Evolutionary conservation across 2,113 vertebrate species (phyloP).

Genomic region (Chloroceryle aenea): DNA sequence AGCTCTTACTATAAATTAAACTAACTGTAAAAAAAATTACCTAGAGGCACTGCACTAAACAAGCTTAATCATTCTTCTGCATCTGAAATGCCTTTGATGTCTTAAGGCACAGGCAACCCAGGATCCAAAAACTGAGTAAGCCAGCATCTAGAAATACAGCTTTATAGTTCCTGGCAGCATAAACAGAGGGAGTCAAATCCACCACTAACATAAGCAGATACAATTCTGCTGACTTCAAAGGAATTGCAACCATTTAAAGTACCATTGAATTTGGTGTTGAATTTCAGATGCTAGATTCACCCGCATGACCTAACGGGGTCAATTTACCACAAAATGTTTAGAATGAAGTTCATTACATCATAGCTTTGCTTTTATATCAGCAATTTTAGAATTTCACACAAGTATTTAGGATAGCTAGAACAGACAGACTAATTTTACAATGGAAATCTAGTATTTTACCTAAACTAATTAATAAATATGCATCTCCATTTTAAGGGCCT

Average conservation of each 20-base stretch:
- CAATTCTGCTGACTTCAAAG: constrained; percentile 42
- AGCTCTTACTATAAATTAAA: background rate
- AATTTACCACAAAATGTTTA: background rate
- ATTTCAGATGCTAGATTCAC: constrained; percentile 17
- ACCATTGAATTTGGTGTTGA: background rate
- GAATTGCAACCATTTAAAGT: constrained; percentile 18
- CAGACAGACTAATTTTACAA: background rate
- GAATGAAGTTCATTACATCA: background rate
- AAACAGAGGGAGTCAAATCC: background rate
- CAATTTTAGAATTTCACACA: background rate
- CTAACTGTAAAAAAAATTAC: background rate
- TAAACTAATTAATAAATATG: background rate
- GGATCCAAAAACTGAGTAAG: background rate
- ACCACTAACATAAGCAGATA: background rate
- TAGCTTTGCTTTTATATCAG: background rate
- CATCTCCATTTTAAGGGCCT: background rate
- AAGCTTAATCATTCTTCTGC: background rate
- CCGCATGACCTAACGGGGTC: background rate
- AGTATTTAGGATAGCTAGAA: background rate
- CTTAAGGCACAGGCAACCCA: background rate
- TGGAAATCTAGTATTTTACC: background rate
- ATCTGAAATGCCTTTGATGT: background rate
- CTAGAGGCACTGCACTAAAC: background rate
- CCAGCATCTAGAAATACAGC: background rate
- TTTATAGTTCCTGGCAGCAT: background rate